Percentiles rank a stretch among this genome's conserved stretches.
Conservation (phyloP, 2,113 vertebrate species). For the Phalacrocorax pelagicus region DNA sequence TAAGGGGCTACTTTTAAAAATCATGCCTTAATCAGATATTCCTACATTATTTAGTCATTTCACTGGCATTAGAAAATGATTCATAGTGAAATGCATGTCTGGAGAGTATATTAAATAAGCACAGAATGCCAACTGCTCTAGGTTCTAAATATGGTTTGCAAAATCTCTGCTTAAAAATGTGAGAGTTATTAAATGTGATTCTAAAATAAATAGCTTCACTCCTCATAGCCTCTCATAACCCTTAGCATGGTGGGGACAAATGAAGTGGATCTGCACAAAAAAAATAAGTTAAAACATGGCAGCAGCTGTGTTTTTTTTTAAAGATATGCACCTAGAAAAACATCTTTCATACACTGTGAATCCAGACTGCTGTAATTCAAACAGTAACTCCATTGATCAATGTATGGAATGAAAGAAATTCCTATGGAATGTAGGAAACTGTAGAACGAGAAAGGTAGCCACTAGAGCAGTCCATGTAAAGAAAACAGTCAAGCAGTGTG, state of each 20-base stretch:
- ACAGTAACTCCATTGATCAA: conserved; percentile 73
- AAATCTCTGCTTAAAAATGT: neutral
- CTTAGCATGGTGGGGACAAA: neutral
- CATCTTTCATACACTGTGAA: neutral
- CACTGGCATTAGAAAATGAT: neutral
- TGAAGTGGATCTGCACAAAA: neutral
- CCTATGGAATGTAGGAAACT: conserved; percentile 61
- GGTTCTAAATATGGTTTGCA: neutral
- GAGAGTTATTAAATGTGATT: neutral
- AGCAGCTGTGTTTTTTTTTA: neutral
- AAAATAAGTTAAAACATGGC: neutral
- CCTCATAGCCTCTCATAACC: neutral
- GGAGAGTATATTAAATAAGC: neutral
- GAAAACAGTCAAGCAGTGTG: conserved; percentile 47
- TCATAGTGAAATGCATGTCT: neutral
- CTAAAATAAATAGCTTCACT: neutral
- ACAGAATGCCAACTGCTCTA: neutral
- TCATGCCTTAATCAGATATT: neutral
- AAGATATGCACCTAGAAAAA: conserved; percentile 19
- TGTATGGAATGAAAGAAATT: conserved; percentile 55
- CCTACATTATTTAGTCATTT: neutral
- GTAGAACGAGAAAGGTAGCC: conserved; percentile 47
- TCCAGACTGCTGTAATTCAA: neutral
- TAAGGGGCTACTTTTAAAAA: neutral
- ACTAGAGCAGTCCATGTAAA: conserved; percentile 20